phyloP scores from a whole-genome alignment of 2,113 vertebrate genomes.

The Heterochromis multidens region DNA sequence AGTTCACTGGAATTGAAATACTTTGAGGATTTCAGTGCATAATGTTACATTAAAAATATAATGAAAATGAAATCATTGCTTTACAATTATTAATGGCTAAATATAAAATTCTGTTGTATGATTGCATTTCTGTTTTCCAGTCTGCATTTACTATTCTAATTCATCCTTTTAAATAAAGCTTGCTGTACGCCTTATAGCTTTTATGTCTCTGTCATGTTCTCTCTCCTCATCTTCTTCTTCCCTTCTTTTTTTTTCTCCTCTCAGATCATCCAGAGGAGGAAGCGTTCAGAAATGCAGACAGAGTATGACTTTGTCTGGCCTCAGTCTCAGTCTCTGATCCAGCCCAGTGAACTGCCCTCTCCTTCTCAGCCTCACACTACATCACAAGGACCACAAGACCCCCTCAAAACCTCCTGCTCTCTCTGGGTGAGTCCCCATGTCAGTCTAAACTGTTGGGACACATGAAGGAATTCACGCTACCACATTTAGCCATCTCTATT shows the following conservation, averaged over 20 bases:
- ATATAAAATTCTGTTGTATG: background rate
- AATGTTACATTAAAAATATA: background rate
- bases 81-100: constrained; percentile 9
- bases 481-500: background rate
- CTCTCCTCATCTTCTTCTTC: background rate
- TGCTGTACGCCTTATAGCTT: background rate
- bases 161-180: background rate
- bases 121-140: background rate
- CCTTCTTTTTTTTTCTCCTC: background rate
- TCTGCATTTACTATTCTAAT: background rate
- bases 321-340: constrained; percentile 71
- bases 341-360: constrained; percentile 65
- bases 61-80: background rate
- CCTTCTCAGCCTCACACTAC: constrained; percentile 67
- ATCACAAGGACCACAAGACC: constrained; percentile 58
- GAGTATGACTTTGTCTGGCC: constrained; percentile 83
- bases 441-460: background rate
- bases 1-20: background rate
- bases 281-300: constrained; percentile 79
- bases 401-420: constrained; percentile 61
- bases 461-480: background rate
- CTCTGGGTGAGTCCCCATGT: constrained; percentile 84
- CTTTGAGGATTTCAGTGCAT: background rate
- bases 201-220: background rate
- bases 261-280: constrained; percentile 92